Evolutionary conservation across 2,113 vertebrate genomes (phyloP).

Genomic region (Arvicanthis niloticus): DNA sequence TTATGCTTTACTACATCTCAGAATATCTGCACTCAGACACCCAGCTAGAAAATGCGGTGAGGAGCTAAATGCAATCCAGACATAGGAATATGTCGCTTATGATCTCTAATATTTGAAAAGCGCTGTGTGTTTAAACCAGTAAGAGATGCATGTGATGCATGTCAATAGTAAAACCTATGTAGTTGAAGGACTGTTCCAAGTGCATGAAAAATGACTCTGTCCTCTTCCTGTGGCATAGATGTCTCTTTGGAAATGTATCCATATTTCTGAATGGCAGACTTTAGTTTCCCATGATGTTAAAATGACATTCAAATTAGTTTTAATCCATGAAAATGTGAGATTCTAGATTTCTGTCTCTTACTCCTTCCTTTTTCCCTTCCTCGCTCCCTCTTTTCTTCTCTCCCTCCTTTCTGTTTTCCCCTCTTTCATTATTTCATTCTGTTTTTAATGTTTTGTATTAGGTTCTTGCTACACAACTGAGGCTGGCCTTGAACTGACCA

Average conservation of each 20-base stretch:
- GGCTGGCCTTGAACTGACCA: neutral
- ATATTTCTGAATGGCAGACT: neutral
- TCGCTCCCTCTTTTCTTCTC: too few relatives aligned
- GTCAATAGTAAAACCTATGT: neutral
- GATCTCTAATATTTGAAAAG: constrained; percentile 40
- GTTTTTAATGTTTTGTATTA: neutral
- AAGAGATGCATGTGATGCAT: neutral
- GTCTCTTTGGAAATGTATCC: neutral
- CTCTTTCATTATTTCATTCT: neutral
- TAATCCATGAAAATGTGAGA: neutral
- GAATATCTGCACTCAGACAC: constrained; percentile 62
- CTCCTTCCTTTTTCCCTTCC: too few relatives aligned
- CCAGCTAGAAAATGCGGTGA: constrained; percentile 36
- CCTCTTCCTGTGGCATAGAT: neutral
- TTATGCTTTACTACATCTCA: constrained; percentile 14
- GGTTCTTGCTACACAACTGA: neutral
- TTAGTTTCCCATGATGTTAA: neutral
- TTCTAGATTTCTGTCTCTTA: neutral
- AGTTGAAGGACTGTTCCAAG: neutral
- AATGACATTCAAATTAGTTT: neutral
- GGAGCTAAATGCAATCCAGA: constrained; percentile 2
- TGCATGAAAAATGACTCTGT: neutral
- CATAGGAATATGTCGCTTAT: neutral
- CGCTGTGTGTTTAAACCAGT: neutral
- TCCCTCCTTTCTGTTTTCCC: neutral